Percentiles rank a stretch among this genome's conserved stretches.
Conservation (phyloP, 2,113 vertebrate genomes). For the Panurus biarmicus region DNA sequence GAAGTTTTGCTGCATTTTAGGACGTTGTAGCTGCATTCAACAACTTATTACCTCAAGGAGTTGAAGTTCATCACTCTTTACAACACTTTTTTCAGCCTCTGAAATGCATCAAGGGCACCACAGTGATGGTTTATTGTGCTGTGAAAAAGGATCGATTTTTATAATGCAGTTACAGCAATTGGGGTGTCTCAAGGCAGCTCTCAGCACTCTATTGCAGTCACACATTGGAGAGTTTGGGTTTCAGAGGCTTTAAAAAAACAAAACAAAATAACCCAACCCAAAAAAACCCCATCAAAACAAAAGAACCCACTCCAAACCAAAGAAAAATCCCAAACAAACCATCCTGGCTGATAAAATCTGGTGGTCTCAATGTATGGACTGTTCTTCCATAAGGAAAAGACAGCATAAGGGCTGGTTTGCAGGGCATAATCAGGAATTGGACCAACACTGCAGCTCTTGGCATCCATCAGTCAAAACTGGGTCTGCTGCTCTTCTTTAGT, state of each 20-base stretch:
- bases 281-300: background rate
- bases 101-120: background rate
- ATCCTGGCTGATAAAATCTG: background rate
- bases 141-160: constrained; percentile 24
- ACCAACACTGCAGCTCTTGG: background rate
- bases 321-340: background rate
- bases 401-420: background rate
- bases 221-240: background rate
- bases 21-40: background rate
- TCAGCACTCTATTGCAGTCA: background rate
- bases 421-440: background rate
- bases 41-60: background rate
- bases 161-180: background rate
- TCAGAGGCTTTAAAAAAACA: background rate
- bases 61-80: background rate
- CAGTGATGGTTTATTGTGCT: background rate
- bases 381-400: background rate
- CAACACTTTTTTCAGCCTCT: background rate
- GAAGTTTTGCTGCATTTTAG: background rate
- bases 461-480: background rate
- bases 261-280: background rate
- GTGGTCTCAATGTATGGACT: background rate
- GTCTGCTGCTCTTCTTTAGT: background rate
- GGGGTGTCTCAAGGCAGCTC: constrained; percentile 21
- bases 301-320: background rate